Evolutionary conservation across 2,113 vertebrate genomes (phyloP), one percentile per base, ranked within the genome.

Genomic region (Ammodramus savannarum): DNA sequence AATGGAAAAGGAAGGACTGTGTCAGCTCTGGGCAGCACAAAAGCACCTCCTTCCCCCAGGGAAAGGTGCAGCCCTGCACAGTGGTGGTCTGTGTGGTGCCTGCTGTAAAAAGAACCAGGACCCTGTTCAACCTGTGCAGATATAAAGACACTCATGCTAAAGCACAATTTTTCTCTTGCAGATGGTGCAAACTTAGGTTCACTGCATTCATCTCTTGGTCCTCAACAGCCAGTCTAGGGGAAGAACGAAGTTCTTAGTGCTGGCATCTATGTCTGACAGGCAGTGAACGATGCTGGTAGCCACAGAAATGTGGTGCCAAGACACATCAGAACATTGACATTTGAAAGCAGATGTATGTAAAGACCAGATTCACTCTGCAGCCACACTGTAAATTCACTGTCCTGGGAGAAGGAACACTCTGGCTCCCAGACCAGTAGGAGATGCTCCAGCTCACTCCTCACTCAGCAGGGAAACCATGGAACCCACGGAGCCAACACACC

Each of bases 71-170:
- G 5, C 11, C 62, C 27, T 39, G 7, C 27, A 13, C 21, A 21
- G 34, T 9, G 58, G 3, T 54, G 31, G 13, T 43, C 49, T 66
- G 32, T 80, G n/a, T 51, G 62, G 38, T 66, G 32, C 14, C 34
- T 63, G 11, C 27, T 71, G 3, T 38, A 16, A 43, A 83, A 75
- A 80, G 38, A 25, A 34, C 49, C 6, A 4, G 55, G 36, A 55
- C 43, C 16, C 11, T 44, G 17, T 72, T 84, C 48, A 55, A 27
- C 31, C 52, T 36, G 8, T n/a, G 46, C 38, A 72, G 48, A 65
- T 32, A 18, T 58, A 29, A 87, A 75, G 11, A 48, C 19, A 27
- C 8, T 46, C 20, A n/a, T 0, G 1, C 1, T 57, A 54, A 65
- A 68, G 25, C 26, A 58, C 1, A 0, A 2, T 38, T 36, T 85